Evolutionary conservation across 53 echinoderm and acorn worm species (phyloP).

Genomic region (Zoroaster sp.): DNA sequence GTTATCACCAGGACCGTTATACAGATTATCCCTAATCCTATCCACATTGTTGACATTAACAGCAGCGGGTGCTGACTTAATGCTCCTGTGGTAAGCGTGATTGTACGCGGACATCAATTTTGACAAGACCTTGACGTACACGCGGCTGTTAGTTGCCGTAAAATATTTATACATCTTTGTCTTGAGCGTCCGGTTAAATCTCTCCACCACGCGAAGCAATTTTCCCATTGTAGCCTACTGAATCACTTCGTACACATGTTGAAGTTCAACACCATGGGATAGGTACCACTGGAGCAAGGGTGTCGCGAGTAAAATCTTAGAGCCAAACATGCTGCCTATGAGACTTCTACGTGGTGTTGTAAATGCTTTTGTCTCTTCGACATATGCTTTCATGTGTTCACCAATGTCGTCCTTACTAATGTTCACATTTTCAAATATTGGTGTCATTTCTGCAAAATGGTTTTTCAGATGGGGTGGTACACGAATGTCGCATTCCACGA

Average conservation of each 20-base stretch:
- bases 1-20: background rate
- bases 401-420: slow-evolving; percentile 56
- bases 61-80: background rate
- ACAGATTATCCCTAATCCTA: background rate
- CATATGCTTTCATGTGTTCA: slow-evolving; percentile 50
- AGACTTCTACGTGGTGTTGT: slow-evolving; percentile 55
- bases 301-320: slow-evolving; percentile 45
- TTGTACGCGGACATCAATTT: slow-evolving; percentile 37
- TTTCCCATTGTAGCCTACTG: slow-evolving; percentile 24
- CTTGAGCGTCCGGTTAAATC: slow-evolving; percentile 49
- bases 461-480: slow-evolving; percentile 33
- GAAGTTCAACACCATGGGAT: slow-evolving; percentile 25
- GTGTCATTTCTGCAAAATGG: slow-evolving; percentile 61
- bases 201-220: slow-evolving; percentile 40
- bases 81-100: slow-evolving; percentile 41
- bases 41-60: background rate
- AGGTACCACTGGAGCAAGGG: slow-evolving; percentile 62
- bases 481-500: slow-evolving; percentile 48
- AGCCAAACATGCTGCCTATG: slow-evolving; percentile 54
- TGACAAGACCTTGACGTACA: slow-evolving; percentile 10
- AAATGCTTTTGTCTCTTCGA: background rate
- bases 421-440: slow-evolving; percentile 43
- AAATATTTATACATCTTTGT: slow-evolving; percentile 43
- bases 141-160: background rate
- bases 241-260: slow-evolving; percentile 32